Conservation (phyloP, 2,797 vertebrate species). For the Sebastolobus alascanus region DNA sequence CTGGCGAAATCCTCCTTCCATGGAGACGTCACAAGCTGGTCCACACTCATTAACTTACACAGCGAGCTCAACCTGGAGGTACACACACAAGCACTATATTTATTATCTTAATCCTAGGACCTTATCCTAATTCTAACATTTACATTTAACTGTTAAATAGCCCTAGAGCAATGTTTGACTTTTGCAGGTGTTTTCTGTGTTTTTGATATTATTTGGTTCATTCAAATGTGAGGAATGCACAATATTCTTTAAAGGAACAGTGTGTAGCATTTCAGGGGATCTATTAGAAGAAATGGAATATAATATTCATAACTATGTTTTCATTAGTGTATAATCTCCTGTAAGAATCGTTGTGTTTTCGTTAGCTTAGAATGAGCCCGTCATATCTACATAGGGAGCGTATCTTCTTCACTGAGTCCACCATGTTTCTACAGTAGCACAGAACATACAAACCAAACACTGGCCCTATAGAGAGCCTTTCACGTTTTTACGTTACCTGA, state of each 20-base stretch:
- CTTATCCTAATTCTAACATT: neutral
- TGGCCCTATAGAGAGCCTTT: too few species aligned
- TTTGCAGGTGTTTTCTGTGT: slow-evolving; percentile 1
- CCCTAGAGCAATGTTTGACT: neutral
- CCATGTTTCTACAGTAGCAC: too few species aligned
- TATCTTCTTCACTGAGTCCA: too few species aligned
- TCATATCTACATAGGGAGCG: too few species aligned
- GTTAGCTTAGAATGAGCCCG: too few species aligned
- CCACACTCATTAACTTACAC: slow-evolving; percentile 92
- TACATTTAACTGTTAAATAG: neutral
- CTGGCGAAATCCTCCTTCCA: slow-evolving; percentile 94
- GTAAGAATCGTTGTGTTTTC: too few species aligned
- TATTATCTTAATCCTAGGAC: neutral
- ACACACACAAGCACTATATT: neutral
- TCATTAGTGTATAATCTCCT: too few species aligned
- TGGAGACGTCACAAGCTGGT: slow-evolving; percentile 94
- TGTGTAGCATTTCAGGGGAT: too few species aligned
- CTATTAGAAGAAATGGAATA: too few species aligned
- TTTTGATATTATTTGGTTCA: neutral
- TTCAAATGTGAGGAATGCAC: neutral
- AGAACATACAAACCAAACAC: too few species aligned
- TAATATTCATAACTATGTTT: too few species aligned
- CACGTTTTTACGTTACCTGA: too few species aligned
- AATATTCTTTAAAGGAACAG: neutral
- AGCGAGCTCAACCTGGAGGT: slow-evolving; percentile 89